Percentiles rank a stretch among this genome's conserved stretches.
These are phyloP conservation scores for Agrochola circellaris DNA, from an alignment of 2,888 invertebrate species.

Conservation along the genomic window DNA sequence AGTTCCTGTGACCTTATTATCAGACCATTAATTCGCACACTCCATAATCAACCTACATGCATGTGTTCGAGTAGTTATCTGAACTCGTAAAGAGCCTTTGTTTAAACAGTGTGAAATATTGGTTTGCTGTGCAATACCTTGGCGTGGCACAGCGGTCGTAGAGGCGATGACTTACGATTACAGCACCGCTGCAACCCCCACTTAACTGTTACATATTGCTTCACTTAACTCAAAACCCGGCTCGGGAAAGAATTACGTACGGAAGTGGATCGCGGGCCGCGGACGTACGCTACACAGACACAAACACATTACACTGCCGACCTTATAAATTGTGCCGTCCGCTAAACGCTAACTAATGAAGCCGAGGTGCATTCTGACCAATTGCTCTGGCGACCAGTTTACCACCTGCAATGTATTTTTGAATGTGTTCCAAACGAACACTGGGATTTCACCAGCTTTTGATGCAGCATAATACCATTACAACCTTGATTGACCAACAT, in stretches of 20 bases:
- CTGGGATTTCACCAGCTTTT: constrained; percentile 14
- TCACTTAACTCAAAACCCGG: constrained; percentile 84
- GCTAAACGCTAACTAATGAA: constrained; percentile 67
- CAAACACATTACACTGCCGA: constrained; percentile 73
- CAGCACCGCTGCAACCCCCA: constrained; percentile 78
- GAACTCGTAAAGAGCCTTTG: constrained; percentile 72
- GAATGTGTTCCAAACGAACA: constrained; percentile 36
- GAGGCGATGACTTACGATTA: constrained; percentile 83
- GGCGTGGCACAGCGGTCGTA: constrained; percentile 71
- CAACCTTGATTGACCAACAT: constrained; percentile 25
- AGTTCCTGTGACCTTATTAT: constrained; percentile 5
- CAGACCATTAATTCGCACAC: constrained; percentile 1
- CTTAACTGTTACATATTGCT: constrained; percentile 85
- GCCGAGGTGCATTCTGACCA: constrained; percentile 56
- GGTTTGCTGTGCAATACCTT: constrained; percentile 73
- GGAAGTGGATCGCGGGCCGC: constrained; percentile 74
- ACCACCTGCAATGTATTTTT: constrained; percentile 45
- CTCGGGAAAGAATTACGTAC: constrained; percentile 79
- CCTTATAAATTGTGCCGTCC: constrained; percentile 70
- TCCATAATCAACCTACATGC: constrained; percentile 32
- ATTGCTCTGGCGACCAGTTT: constrained; percentile 56
- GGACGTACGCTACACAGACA: constrained; percentile 72
- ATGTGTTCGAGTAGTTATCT: constrained; percentile 56
- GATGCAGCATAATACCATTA: constrained; percentile 13
- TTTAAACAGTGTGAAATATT: constrained; percentile 80